These are phyloP conservation scores for Myocastor coypus DNA, from an alignment of 2,113 vertebrate genomes.

Conservation along the genomic window DNA sequence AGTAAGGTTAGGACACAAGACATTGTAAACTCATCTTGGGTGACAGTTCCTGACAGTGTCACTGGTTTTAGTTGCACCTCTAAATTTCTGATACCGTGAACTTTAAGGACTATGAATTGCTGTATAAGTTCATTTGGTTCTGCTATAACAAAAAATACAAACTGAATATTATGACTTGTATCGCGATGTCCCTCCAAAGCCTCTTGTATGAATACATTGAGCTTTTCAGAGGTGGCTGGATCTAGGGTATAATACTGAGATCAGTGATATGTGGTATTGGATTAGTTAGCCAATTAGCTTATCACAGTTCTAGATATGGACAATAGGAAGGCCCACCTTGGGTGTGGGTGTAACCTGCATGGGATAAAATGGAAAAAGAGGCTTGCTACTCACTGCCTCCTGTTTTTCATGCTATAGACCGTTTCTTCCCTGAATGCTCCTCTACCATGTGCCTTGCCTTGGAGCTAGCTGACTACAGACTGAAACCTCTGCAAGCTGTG, in stretches of 20 bases:
- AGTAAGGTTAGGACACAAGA: neutral
- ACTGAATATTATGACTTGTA: neutral
- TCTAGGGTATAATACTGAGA: neutral
- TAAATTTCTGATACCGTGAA: neutral
- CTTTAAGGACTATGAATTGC: neutral
- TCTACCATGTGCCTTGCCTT: neutral
- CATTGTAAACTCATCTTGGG: neutral
- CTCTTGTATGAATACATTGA: neutral
- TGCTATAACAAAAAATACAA: neutral
- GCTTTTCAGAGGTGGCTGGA: neutral
- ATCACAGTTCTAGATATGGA: neutral
- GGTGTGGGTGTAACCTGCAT: neutral
- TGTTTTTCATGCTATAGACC: neutral
- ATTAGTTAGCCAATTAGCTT: neutral
- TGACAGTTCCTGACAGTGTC: neutral
- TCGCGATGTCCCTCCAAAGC: neutral
- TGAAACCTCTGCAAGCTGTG: neutral
- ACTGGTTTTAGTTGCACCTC: neutral
- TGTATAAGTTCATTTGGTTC: neutral
- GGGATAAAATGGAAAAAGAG: neutral
- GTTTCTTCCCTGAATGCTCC: neutral
- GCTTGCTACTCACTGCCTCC: neutral
- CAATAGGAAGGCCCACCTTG: neutral
- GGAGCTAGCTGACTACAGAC: neutral
- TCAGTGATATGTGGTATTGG: neutral